phyloP scores from a whole-genome alignment of 2,113 vertebrate species.

The Diglossa brunneiventris region DNA sequence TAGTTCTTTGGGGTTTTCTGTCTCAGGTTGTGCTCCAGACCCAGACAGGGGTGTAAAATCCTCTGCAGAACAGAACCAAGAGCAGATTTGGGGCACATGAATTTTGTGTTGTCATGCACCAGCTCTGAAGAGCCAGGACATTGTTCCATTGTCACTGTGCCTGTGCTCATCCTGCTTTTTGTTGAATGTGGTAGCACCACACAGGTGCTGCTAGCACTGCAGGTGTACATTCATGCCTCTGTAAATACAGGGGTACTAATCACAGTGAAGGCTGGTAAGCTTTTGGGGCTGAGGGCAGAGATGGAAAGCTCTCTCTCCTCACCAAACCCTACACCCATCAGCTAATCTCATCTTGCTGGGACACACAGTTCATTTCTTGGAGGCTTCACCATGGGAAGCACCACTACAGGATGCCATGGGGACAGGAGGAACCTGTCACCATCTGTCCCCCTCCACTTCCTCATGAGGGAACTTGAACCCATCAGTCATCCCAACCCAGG shows the following conservation, averaged over 20 bases:
- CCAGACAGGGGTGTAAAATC: background rate
- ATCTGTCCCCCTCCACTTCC: background rate
- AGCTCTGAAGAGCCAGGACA: background rate
- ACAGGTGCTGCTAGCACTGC: background rate
- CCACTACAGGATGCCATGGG: background rate
- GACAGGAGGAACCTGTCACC: background rate
- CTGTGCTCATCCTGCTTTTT: background rate
- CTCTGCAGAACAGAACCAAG: background rate
- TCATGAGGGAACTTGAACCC: rapidly evolving
- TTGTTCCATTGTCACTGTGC: background rate
- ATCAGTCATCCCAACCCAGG: background rate
- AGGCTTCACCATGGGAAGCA: background rate
- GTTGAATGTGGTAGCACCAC: background rate
- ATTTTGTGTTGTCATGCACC: background rate
- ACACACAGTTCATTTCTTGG: background rate
- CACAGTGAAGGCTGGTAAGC: background rate
- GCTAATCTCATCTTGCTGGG: background rate
- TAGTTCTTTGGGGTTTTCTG: background rate
- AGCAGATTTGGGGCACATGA: background rate
- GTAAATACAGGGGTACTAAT: background rate
- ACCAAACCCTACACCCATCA: background rate
- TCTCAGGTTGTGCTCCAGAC: background rate
- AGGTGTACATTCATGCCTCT: background rate
- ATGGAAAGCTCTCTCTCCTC: background rate
- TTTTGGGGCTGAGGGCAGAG: background rate